phyloP scores from a whole-genome alignment of 2,797 vertebrate genomes.

The Nyctalus aviator region DNA sequence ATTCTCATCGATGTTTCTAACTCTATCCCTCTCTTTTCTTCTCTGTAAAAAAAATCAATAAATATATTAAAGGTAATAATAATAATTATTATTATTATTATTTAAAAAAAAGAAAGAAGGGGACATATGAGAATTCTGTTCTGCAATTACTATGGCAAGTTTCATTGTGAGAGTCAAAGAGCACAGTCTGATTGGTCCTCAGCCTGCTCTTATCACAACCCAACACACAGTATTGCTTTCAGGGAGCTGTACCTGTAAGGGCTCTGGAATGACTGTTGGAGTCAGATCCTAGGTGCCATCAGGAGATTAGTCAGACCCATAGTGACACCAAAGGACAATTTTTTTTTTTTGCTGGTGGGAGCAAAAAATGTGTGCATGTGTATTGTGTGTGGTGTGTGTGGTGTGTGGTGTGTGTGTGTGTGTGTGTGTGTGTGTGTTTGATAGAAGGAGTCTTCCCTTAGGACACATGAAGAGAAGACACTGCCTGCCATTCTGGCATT shows the following conservation, averaged over 20 bases:
- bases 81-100: too few species aligned
- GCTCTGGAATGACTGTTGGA: neutral
- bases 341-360: neutral
- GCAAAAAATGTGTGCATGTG: neutral
- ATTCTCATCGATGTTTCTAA: too few species aligned
- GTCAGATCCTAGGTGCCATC: neutral
- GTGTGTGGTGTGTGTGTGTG: neutral
- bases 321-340: neutral
- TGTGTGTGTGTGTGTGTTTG: neutral
- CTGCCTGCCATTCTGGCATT: constrained; percentile 20
- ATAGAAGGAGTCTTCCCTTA: neutral
- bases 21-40: too few species aligned
- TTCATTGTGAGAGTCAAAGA: neutral
- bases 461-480: neutral
- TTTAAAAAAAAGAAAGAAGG: too few species aligned
- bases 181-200: neutral
- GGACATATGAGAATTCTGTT: neutral
- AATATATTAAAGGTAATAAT: too few species aligned
- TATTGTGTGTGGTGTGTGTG: neutral
- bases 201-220: neutral
- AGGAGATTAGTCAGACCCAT: neutral
- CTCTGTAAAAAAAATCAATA: too few species aligned
- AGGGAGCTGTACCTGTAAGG: neutral
- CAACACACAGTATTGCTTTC: too few species aligned
- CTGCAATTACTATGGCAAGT: neutral